Percentiles rank a stretch among this genome's conserved stretches.
These are phyloP conservation scores for Bucorvus abyssinicus DNA, from an alignment of 2,797 vertebrate species.

Conservation along the genomic window DNA sequence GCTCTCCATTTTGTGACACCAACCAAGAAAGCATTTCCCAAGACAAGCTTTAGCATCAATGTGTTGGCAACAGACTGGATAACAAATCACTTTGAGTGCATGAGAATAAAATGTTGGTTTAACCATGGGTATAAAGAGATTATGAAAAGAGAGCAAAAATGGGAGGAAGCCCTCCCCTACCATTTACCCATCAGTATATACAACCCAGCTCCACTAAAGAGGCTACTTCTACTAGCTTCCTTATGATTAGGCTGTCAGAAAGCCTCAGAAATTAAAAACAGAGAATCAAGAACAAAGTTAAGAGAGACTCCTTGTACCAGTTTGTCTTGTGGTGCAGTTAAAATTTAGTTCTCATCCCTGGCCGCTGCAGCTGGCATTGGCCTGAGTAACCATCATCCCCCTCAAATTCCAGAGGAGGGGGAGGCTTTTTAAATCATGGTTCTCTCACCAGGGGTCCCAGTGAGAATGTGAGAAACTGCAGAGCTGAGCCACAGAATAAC, in stretches of 20 bases:
- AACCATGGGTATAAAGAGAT: neutral
- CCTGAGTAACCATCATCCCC: neutral
- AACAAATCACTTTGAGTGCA: neutral
- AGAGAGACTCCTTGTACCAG: neutral
- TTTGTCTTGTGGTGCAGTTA: neutral
- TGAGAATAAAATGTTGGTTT: neutral
- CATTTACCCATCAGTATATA: neutral
- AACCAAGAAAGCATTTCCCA: neutral
- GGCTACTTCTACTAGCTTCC: neutral
- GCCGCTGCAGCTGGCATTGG: neutral
- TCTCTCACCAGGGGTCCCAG: neutral
- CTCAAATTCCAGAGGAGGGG: neutral
- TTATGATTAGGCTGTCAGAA: neutral
- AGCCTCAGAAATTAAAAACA: neutral
- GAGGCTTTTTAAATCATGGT: neutral
- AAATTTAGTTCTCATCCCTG: neutral
- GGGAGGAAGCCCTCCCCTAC: neutral
- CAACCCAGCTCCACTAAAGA: neutral
- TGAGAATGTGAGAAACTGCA: neutral
- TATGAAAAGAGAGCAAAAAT: neutral
- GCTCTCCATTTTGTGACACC: neutral
- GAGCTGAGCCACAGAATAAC: neutral
- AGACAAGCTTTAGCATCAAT: neutral
- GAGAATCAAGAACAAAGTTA: neutral
- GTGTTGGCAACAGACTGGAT: neutral